Evolutionary conservation across 2,888 invertebrate species (phyloP), one percentile per base, ranked within the genome.

Genomic region (Drosophila phalerata): DNA sequence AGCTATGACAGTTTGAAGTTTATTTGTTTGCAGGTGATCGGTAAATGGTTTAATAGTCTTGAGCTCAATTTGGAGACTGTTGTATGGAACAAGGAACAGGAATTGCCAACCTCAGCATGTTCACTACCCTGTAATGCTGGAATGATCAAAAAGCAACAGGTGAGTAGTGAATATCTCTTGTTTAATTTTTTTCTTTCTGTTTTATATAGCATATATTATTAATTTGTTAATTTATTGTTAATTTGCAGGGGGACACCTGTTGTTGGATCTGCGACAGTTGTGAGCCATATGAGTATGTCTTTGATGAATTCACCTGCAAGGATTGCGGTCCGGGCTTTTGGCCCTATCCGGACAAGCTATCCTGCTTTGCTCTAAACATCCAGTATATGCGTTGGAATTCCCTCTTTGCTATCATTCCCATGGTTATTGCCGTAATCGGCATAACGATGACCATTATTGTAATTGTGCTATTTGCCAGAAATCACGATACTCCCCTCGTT

Each of bases 201-300:
- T n/a, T n/a, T n/a, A 28, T 6, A 34, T 13, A 34, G 5, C 5
- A 3, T 5, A 5, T 28, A 10, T 3, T 32, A 32, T 32, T 11
- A 32, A 32, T 28, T 8, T 28, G 6, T 28, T 4, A 5, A 25
- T 25, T 3, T 25, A 3, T 2, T 5, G 2, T 25, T 25, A 11
- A 11, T 45, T 45, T 28, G n/a, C 17, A 94, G 93, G 95, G 94
- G 8, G 95, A 95, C 90, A 94, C 94, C 45, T 96, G 96, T 92
- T 96, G 96, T 92, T 96, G 96, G 96, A 95, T 96, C 22, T 96
- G 96, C 90, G 95, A 95, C 82, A 94, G 94, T 65, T 96, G 96
- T 90, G 94, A 95, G 85, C 94, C 94, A 8, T 94, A 94, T 90
- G 95, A 96, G 90, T 95, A 94, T 81, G 95, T 95, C 5, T 93